Conservation (phyloP, 2,113 vertebrate genomes). For the Amblyornis subalaris region DNA sequence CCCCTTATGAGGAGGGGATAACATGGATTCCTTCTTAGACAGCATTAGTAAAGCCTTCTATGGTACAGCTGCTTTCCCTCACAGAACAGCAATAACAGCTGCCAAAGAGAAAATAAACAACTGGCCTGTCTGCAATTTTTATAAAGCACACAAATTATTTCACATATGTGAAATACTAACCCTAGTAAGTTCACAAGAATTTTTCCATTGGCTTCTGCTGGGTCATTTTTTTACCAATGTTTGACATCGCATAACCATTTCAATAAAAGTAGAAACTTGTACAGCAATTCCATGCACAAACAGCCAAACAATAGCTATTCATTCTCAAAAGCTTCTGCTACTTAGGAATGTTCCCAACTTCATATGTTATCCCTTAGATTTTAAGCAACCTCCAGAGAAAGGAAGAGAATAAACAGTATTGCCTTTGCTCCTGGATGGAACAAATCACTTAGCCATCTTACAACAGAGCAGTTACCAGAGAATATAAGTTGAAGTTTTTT, state of each 20-base stretch:
- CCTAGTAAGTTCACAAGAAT: neutral
- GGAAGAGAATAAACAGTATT: neutral
- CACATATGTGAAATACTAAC: neutral
- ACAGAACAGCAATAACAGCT: neutral
- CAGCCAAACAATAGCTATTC: neutral
- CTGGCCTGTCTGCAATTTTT: neutral
- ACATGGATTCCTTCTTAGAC: neutral
- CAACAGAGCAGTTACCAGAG: neutral
- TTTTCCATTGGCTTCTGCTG: neutral
- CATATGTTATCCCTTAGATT: neutral
- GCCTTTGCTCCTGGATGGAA: neutral
- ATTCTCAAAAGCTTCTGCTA: neutral
- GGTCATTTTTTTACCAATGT: neutral
- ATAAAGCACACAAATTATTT: neutral
- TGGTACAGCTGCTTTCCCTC: neutral
- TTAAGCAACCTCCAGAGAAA: neutral
- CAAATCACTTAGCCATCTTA: neutral
- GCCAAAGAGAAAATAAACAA: neutral
- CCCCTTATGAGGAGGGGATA: neutral
- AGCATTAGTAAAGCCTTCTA: neutral
- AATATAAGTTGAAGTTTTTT: neutral
- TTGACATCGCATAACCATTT: neutral
- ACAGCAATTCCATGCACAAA: neutral
- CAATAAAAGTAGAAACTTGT: neutral
- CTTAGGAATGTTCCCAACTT: neutral